Evolutionary conservation across 2,797 vertebrate species (phyloP).

Genomic region (Leuciscus waleckii): DNA sequence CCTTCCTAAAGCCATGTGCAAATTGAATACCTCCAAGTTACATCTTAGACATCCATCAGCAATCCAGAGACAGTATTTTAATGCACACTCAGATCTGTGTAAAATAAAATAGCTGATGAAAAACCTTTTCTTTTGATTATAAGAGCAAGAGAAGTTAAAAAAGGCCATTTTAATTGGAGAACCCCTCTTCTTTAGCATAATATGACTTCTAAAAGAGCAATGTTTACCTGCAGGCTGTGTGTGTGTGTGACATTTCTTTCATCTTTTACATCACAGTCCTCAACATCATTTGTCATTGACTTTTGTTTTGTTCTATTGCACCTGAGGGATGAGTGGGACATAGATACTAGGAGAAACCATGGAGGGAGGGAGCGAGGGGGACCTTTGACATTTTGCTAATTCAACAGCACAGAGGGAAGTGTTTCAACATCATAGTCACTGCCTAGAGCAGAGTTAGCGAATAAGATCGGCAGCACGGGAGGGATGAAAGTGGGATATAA

Average conservation of each 20-base stretch:
- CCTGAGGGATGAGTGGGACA: conserved; percentile 39
- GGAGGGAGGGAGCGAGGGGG: not conserved
- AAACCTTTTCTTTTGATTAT: conserved; percentile 34
- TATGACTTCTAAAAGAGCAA: conserved; percentile 9
- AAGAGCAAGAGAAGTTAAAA: conserved; percentile 21
- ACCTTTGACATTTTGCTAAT: conserved; percentile 58
- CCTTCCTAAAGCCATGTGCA: conserved; percentile 13
- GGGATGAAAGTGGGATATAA: conserved; percentile 12
- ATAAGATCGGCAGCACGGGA: conserved; percentile 35
- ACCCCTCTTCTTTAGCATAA: not conserved
- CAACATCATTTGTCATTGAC: conserved; percentile 37
- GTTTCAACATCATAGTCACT: conserved; percentile 51
- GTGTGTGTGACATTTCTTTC: conserved; percentile 38
- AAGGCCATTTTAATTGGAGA: conserved; percentile 4
- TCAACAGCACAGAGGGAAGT: conserved; percentile 50
- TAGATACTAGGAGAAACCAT: conserved; percentile 26
- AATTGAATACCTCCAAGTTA: conserved; percentile 15
- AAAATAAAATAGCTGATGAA: not conserved
- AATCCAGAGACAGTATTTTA: not conserved
- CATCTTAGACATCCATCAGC: conserved; percentile 2
- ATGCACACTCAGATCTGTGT: conserved; percentile 14
- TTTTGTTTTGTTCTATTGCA: conserved; percentile 46
- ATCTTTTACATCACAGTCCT: conserved; percentile 38
- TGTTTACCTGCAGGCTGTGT: conserved; percentile 26
- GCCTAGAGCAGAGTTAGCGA: conserved; percentile 43